phyloP scores from a whole-genome alignment of 2,888 invertebrate species.

The Sesia bembeciformis region DNA sequence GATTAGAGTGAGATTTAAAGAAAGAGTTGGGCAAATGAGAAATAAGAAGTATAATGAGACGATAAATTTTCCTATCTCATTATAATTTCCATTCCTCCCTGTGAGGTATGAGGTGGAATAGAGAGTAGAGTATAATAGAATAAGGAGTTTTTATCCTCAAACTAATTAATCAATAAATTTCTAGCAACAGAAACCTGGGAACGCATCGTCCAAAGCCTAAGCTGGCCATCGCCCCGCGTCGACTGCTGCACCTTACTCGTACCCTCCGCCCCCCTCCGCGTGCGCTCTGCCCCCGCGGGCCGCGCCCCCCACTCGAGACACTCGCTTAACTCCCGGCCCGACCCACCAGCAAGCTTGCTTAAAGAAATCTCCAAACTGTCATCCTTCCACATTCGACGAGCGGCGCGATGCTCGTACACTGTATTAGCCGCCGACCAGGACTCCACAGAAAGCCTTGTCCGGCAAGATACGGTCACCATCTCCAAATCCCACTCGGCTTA shows the following conservation, averaged over 20 bases:
- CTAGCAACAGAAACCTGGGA: slow-evolving; percentile 85
- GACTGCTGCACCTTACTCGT: slow-evolving; percentile 80
- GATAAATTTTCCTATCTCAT: too few relatives aligned
- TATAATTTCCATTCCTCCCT: too few relatives aligned
- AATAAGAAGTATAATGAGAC: too few relatives aligned
- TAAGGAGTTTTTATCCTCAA: too few relatives aligned
- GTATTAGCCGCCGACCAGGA: slow-evolving; percentile 77
- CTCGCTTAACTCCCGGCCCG: slow-evolving; percentile 29
- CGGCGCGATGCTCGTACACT: slow-evolving; percentile 82
- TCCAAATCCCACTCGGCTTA: slow-evolving; percentile 76
- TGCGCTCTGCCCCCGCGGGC: slow-evolving; percentile 16
- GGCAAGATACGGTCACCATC: slow-evolving; percentile 37
- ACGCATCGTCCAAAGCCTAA: slow-evolving; percentile 76
- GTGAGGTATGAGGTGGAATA: too few relatives aligned
- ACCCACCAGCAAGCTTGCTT: slow-evolving; percentile 67
- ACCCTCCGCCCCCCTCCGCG: slow-evolving; percentile 48
- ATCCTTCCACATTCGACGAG: slow-evolving; percentile 78
- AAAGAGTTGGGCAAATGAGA: too few relatives aligned
- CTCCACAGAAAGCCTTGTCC: slow-evolving; percentile 77
- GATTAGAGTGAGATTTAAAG: too few relatives aligned
- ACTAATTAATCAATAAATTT: background rate
- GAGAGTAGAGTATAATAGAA: too few relatives aligned
- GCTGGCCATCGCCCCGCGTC: slow-evolving; percentile 80
- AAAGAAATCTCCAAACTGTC: slow-evolving; percentile 82
- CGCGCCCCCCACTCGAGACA: slow-evolving; percentile 15